These are phyloP conservation scores for Osedax frankpressi DNA, from an alignment of 2,888 invertebrate species.

Conservation along the genomic window DNA sequence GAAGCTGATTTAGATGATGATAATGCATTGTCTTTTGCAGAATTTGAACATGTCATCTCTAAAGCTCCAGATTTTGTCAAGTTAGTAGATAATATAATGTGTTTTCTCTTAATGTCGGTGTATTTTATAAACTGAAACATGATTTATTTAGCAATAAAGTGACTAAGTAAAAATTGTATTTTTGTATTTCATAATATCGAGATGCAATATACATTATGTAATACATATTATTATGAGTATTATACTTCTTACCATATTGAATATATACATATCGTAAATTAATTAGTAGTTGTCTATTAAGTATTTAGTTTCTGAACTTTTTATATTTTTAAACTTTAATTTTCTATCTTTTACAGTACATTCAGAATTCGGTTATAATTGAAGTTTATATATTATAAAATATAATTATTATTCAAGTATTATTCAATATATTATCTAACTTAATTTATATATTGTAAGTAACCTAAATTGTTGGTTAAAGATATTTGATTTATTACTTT, in stretches of 20 bases:
- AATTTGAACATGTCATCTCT: constrained; percentile 46
- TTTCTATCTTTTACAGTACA: constrained; percentile 28
- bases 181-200: background rate
- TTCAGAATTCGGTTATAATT: constrained; percentile 32
- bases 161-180: too few relatives aligned
- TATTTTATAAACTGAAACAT: too few relatives aligned
- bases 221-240: background rate
- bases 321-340: background rate
- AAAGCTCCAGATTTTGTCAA: constrained; percentile 46
- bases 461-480: too few relatives aligned
- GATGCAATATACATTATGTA: background rate
- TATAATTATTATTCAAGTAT: background rate
- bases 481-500: too few relatives aligned
- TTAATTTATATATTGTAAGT: too few relatives aligned
- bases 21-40: constrained; percentile 43
- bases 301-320: background rate
- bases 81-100: too few relatives aligned
- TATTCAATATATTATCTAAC: background rate
- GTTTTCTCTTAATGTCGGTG: too few relatives aligned
- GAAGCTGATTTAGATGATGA: constrained; percentile 46
- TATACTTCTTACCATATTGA: too few relatives aligned
- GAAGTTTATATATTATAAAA: background rate
- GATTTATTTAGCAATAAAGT: too few relatives aligned
- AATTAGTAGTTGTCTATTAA: background rate
- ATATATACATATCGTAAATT: background rate